Evolutionary conservation across 37 sponge, comb jelly and placozoan genomes (phyloP).

Genomic region (Mnemiopsis leidyi): DNA sequence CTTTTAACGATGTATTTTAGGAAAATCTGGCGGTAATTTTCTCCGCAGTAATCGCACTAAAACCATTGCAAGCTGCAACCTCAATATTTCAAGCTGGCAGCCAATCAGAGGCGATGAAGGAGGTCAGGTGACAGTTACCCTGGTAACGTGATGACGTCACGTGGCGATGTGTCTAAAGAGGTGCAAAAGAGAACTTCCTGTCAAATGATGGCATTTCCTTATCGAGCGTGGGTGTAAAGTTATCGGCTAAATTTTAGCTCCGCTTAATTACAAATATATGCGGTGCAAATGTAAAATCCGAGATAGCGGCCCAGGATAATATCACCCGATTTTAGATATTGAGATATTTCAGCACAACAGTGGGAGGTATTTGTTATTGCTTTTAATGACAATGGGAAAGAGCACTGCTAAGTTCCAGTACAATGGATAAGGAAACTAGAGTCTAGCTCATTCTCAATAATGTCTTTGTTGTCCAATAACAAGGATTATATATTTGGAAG

Average conservation of each 20-base stretch:
- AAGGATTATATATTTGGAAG: not conserved
- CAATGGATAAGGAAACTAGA: not conserved
- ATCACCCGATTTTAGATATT: not conserved
- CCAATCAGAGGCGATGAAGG: not conserved
- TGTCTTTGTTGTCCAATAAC: not conserved
- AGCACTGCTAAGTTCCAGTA: not conserved
- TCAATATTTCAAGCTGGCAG: not conserved
- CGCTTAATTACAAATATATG: not conserved
- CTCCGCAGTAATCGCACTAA: not conserved
- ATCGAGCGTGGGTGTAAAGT: not conserved
- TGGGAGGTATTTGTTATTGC: not conserved
- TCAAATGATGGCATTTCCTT: not conserved
- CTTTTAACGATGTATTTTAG: not conserved
- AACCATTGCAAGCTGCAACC: not conserved
- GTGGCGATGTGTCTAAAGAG: not conserved
- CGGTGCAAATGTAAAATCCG: not conserved
- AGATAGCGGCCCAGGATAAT: not conserved
- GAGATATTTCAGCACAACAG: not conserved
- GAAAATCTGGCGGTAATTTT: not conserved
- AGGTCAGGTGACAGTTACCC: not conserved
- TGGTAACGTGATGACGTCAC: not conserved
- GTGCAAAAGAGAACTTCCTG: not conserved
- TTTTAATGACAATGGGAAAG: not conserved
- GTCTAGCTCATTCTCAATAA: not conserved
- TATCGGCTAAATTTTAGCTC: not conserved